Base-by-base conservation (phyloP, 2,797 vertebrate genomes). In the Thunnus albacares region DNA sequence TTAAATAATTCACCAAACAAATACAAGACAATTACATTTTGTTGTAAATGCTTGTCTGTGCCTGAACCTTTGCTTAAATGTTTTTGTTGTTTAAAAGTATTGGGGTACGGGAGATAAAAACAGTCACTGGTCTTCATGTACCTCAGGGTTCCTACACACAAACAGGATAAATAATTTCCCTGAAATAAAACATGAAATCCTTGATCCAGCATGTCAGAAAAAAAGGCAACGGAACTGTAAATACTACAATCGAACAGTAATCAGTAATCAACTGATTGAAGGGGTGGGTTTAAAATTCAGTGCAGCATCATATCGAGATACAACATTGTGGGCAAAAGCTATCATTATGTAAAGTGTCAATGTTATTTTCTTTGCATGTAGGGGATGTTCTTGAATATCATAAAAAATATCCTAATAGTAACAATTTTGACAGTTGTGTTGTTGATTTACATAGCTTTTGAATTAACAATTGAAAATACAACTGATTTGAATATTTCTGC, bases 1-100 rank as follows among this genome's bases (percentile, higher is more conserved):
- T 79, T 74, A 47, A 90, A 81, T 64, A 74, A 82, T 84, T 83
- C 71, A 51, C 51, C 35, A 66, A 74, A 63, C 43, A 81, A 81
- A 82, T 55, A 60, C n/a, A 63, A 80, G 12, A 60, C 47, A 86
- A 88, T 88, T 71, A 79, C 75, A 85, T 90, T 75, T 73, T 79
- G 66, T 63, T 68, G 72, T 45, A 67, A 82, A 87, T 57, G 24
- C 35, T 47, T 77, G 79, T 82, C 18, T 70, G 10, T 38, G 70
- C 49, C 12, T 70, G 81, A 70, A 79, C 59, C 59, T 78, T 59
- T 59, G 17, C 57, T 57, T 75, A 72, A 80, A 83, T 72, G 55
- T 66, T 81, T 17, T 49, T 49, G 45, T 15, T 45, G 13, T 45
- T 45, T 45, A 45, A 45, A 59, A 86, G 80, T 80, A 83, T 65